These are phyloP conservation scores for Microcebus jonahi DNA, from an alignment of 2,113 vertebrate genomes.

Conservation along the genomic window DNA sequence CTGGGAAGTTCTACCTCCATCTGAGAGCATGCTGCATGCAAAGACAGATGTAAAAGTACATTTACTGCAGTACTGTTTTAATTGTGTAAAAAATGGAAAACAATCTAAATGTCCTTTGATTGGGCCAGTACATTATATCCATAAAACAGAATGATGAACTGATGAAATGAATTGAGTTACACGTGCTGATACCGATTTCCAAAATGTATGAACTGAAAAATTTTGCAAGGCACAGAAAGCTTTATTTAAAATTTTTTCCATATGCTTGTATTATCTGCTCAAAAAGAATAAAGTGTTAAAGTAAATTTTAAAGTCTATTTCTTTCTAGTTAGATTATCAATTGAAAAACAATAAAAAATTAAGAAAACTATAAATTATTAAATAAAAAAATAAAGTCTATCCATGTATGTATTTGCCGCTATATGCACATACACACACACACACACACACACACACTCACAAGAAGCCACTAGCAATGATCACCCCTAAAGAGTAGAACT, in stretches of 20 bases:
- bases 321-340: no score
- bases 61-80: background rate
- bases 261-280: background rate
- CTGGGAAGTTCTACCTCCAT: background rate
- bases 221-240: background rate
- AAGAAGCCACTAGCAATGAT: background rate
- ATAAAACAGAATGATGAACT: background rate
- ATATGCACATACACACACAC: background rate
- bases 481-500: background rate
- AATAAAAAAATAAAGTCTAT: background rate
- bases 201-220: constrained; percentile 2
- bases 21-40: background rate
- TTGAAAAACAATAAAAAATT: no score
- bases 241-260: background rate
- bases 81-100: background rate
- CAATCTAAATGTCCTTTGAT: background rate
- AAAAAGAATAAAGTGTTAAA: constrained; percentile 17
- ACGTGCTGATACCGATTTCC: background rate
- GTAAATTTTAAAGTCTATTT: background rate
- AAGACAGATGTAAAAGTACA: background rate
- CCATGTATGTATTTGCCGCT: background rate
- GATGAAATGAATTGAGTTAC: background rate
- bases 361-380: no score
- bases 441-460: background rate
- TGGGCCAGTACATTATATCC: background rate